A percentile compares a stretch with the other conserved stretches of the same genome.
Evolutionary conservation across 2,888 invertebrate genomes (phyloP).

Genomic region (Diarsia rubi): DNA sequence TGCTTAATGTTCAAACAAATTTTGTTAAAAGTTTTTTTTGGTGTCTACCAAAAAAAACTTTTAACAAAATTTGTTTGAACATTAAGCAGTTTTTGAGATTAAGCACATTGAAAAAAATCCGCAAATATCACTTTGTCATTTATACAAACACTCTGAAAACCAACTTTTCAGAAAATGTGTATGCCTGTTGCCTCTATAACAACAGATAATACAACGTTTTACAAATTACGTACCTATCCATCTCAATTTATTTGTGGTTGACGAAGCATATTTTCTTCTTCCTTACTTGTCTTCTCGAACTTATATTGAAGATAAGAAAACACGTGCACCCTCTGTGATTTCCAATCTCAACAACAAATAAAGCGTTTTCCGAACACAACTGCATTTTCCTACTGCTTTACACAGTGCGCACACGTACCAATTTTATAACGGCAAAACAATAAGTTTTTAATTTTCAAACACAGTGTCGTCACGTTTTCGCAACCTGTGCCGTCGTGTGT

Average conservation of each 20-base stretch:
- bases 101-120: too few species aligned
- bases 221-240: too few species aligned
- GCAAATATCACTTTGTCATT: too few species aligned
- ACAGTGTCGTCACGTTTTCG: conserved; percentile 73
- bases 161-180: too few species aligned
- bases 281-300: background rate
- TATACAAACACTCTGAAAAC: too few species aligned
- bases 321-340: conserved; percentile 14
- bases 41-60: too few species aligned
- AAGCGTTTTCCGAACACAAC: conserved; percentile 38
- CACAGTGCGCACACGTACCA: conserved; percentile 57
- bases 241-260: background rate
- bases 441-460: conserved; percentile 68
- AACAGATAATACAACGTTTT: too few species aligned
- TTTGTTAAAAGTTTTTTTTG: too few species aligned
- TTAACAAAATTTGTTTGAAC: too few species aligned
- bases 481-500: conserved; percentile 73
- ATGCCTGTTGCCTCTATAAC: too few species aligned
- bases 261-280: background rate
- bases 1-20: too few species aligned
- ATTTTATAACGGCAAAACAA: conserved; percentile 63
- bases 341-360: conserved; percentile 50
- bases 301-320: background rate
- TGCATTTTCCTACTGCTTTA: conserved; percentile 49
- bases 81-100: too few species aligned